phyloP scores from a whole-genome alignment of 2,113 vertebrate genomes.

The Alces alces region DNA sequence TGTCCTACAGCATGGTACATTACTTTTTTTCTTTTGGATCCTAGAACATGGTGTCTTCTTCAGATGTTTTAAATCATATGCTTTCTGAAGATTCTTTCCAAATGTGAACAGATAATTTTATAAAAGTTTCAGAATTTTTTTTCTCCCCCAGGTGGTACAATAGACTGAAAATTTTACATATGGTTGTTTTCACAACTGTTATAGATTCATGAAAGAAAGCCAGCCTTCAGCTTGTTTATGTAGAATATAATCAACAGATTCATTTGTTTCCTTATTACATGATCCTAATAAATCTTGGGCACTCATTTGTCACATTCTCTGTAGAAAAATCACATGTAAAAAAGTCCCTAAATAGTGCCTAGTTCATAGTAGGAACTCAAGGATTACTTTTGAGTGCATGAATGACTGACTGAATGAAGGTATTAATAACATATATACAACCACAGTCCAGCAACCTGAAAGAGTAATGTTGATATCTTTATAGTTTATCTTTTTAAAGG shows the following conservation, averaged over 20 bases:
- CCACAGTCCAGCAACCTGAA: background rate
- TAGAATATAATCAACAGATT: background rate
- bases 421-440: background rate
- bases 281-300: background rate
- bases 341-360: background rate
- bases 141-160: background rate
- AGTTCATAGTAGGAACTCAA: background rate
- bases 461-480: background rate
- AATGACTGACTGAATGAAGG: background rate
- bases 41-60: background rate
- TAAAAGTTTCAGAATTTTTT: background rate
- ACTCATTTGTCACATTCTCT: background rate
- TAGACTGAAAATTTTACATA: background rate
- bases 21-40: background rate
- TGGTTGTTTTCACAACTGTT: background rate
- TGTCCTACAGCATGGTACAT: background rate
- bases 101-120: background rate
- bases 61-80: background rate
- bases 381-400: background rate
- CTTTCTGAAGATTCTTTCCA: background rate
- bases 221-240: background rate
- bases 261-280: background rate
- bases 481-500: background rate
- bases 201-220: background rate
- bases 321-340: background rate